Conservation (phyloP, 2,888 invertebrate genomes). For the Pyrrhosoma nymphula region DNA sequence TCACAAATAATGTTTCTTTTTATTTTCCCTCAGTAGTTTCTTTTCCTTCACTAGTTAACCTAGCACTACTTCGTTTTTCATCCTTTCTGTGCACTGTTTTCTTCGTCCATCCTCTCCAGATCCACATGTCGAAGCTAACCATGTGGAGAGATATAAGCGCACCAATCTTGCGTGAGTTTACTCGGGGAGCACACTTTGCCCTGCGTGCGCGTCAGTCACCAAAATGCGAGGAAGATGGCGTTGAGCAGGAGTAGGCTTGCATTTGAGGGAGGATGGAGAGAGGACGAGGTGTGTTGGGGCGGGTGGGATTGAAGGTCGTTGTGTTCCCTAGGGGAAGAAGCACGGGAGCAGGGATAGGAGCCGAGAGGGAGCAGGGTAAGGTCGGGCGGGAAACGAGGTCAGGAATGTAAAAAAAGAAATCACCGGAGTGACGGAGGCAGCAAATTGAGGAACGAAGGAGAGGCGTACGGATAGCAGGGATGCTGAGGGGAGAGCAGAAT, state of each 20-base stretch:
- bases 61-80: too few species aligned
- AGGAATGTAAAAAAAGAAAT: conserved; percentile 55
- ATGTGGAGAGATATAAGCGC: neutral
- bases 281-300: neutral
- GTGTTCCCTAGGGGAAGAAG: neutral
- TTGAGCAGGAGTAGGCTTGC: neutral
- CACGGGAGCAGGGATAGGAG: neutral
- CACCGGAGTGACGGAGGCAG: neutral
- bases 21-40: too few species aligned
- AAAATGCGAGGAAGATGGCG: neutral
- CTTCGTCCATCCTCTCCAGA: too few species aligned
- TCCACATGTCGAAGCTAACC: too few species aligned
- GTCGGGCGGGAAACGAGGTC: conserved; percentile 19
- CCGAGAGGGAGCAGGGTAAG: neutral
- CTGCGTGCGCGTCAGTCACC: neutral
- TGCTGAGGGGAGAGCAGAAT: neutral
- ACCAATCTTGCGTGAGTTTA: neutral
- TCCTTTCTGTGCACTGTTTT: too few species aligned
- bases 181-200: neutral
- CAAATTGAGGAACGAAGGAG: conserved; percentile 7
- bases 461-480: neutral
- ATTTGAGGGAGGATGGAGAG: neutral
- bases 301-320: conserved; percentile 8
- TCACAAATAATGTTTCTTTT: too few species aligned
- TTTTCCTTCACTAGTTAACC: too few species aligned